Base-by-base conservation (phyloP, 1,140 invertebrate genomes). In the Drosophila sucinea region DNA sequence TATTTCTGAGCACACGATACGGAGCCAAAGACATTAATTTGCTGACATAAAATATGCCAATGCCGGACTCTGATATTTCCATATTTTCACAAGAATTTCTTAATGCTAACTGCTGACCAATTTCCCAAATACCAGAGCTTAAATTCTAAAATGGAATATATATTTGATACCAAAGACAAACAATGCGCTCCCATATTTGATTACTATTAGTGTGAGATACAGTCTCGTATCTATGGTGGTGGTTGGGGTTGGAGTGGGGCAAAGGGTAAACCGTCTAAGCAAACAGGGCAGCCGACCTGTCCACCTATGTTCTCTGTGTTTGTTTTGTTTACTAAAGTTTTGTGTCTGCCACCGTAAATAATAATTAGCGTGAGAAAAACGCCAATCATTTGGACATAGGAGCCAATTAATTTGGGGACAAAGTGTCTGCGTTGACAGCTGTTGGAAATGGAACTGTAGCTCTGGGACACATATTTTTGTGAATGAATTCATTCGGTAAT, bases 11-110 rank as follows among this genome's bases (percentile, higher is more conserved):
- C 6, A 79, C 60, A 1, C 73, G 62, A 70, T 87, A 94, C 58
- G 94, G 93, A 33, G 93, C 94, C 81, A 93, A 92, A 51, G 92
- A 93, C 33, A 94, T 91, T 67, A 93, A 83, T 54, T 92, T 93
- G 58, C 86, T 93, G 10, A 94, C 91, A 81, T 92, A 94, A 58
- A 92, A 93, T 67, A 91, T 76, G 30, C 83, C 73, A 54, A 91
- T 74, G 56, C 77, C 90, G n/a, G 81, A 60, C 56, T 91, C 73
- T 6, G 90, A 89, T 35, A 90, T 90, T 73, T 92, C 92, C 85
- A 84, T 92, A 30, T 56, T 76, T 23, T 62, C 64, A 30, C 69
- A 23, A 5, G 57, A 62, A 77, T 33, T 61, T 55, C 44, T 54
- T 51, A 61, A 32, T 32, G 58, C 60, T 57, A 64, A 60, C 67